Evolutionary conservation across 2,888 invertebrate genomes (phyloP).

Genomic region (Andricus curvator): DNA sequence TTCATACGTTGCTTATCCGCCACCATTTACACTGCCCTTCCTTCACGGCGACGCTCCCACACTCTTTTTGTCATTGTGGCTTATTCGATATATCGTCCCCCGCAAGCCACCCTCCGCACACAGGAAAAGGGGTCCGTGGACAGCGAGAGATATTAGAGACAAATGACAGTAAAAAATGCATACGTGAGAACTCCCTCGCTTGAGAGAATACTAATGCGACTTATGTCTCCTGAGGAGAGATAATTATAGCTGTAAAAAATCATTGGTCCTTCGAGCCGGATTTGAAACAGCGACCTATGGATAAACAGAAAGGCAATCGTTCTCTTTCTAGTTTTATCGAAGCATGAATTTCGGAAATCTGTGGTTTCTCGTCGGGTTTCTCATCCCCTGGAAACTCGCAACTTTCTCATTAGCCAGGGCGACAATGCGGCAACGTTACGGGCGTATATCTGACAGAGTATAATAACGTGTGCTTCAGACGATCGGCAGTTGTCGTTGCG

Average conservation of each 20-base stretch:
- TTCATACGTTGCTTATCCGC: conserved; percentile 57
- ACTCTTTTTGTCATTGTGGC: conserved; percentile 76
- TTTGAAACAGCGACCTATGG: conserved; percentile 76
- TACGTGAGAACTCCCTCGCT: conserved; percentile 69
- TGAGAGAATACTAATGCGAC: conserved; percentile 57
- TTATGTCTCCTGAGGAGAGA: conserved; percentile 30
- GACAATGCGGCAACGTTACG: conserved; percentile 70
- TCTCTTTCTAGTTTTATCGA: not conserved
- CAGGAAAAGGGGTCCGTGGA: conserved; percentile 57
- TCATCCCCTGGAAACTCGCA: conserved; percentile 50
- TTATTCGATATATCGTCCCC: conserved; percentile 76
- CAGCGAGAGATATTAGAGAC: conserved; percentile 76
- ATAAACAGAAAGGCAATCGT: not conserved
- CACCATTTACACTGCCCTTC: conserved; percentile 64
- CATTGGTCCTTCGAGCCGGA: conserved; percentile 70
- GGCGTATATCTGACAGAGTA: conserved; percentile 65
- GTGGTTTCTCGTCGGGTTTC: not conserved
- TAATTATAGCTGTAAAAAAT: not conserved
- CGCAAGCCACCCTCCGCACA: conserved; percentile 55
- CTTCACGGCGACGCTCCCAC: conserved; percentile 66
- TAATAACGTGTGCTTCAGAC: conserved; percentile 70
- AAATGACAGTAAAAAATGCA: conserved; percentile 76
- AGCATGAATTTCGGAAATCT: not conserved
- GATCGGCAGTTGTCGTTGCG: conserved; percentile 68
- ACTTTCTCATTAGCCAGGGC: conserved; percentile 75